Conservation (phyloP, 1,140 invertebrate genomes). For the Pogonus chalceus region DNA sequence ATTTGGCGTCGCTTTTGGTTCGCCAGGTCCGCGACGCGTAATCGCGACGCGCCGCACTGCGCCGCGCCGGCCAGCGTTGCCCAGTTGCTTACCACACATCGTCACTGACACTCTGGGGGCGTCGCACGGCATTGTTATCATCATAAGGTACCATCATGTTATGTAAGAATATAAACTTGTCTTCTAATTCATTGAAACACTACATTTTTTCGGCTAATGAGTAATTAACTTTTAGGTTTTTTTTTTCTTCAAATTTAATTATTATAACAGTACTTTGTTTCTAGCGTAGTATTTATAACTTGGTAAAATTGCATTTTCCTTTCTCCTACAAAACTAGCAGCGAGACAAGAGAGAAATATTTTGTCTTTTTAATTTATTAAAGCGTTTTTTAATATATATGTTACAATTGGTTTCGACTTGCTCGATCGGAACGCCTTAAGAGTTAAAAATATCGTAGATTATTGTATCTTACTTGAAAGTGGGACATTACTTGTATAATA, state of each 20-base stretch:
- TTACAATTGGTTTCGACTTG: conserved; percentile 1
- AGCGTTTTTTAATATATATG: conserved; percentile 4
- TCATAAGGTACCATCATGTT: not conserved
- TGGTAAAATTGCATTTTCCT: conserved; percentile 11
- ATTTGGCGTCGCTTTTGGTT: not conserved
- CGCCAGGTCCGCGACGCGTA: conserved; percentile 10
- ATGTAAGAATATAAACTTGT: conserved; percentile 6
- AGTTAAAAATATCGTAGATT: conserved; percentile 7
- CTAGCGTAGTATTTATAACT: conserved; percentile 8
- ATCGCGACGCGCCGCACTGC: conserved; percentile 14
- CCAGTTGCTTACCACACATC: not conserved
- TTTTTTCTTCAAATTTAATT: conserved; percentile 8
- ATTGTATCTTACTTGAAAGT: conserved; percentile 10
- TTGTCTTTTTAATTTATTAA: conserved; percentile 8
- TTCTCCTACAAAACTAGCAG: conserved; percentile 12
- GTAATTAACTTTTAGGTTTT: conserved; percentile 2
- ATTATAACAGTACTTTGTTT: conserved; percentile 7
- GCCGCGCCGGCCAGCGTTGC: conserved; percentile 4
- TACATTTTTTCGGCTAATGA: conserved; percentile 4
- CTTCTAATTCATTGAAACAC: conserved; percentile 5
- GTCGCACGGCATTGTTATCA: not conserved
- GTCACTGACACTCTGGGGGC: not conserved
- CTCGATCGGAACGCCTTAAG: conserved; percentile 7
- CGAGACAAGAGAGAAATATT: conserved; percentile 9
- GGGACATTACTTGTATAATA: conserved; percentile 8